phyloP scores from a whole-genome alignment of 2,113 vertebrate genomes.

The Phalacrocorax carbo region DNA sequence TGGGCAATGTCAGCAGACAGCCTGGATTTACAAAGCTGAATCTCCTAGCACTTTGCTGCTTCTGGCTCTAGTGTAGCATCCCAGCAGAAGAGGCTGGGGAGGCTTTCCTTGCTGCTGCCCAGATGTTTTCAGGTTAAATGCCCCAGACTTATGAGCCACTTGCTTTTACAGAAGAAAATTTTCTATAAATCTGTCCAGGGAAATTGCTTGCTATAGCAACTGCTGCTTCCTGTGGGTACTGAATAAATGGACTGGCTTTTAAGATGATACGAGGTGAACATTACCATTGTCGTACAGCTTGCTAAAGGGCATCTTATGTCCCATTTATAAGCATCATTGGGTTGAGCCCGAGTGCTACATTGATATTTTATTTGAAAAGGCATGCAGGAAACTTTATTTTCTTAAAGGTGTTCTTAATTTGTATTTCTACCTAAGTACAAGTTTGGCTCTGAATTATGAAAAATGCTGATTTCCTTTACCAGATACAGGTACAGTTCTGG shows the following conservation, averaged over 20 bases:
- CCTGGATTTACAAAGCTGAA: neutral
- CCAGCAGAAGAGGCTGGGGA: neutral
- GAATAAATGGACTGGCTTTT: neutral
- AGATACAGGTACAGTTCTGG: neutral
- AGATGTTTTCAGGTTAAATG: neutral
- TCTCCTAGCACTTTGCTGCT: neutral
- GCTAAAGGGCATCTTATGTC: neutral
- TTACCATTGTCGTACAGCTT: neutral
- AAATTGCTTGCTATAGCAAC: neutral
- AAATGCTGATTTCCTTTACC: neutral
- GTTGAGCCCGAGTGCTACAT: neutral
- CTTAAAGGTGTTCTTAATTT: neutral
- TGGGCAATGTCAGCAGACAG: neutral
- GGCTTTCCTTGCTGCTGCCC: neutral
- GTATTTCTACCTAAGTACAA: neutral
- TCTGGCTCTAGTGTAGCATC: neutral
- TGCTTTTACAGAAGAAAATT: neutral
- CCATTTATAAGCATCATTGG: neutral
- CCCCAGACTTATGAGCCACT: neutral
- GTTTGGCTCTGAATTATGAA: neutral
- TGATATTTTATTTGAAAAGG: neutral
- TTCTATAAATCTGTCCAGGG: neutral
- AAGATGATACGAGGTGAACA: neutral
- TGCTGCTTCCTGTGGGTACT: neutral
- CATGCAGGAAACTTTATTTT: neutral